Conservation (phyloP, 35 echinoderm and acorn worm genomes). For the Patiria miniata region DNA sequence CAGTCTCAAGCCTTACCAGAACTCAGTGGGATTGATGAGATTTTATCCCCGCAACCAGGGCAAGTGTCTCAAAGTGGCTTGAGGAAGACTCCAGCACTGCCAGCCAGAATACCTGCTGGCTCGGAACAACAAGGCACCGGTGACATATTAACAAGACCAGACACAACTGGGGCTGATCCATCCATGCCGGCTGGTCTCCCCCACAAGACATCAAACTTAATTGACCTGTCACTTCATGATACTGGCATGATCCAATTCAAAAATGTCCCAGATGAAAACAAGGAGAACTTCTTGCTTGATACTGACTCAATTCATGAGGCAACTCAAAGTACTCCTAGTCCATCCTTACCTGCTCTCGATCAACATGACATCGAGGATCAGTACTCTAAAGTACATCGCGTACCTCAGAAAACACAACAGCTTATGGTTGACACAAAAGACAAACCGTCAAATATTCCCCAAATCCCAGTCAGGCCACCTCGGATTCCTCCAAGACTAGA, state of each 20-base stretch:
- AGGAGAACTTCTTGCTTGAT: background rate
- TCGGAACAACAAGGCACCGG: no score
- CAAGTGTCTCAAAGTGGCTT: background rate
- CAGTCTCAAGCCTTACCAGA: background rate
- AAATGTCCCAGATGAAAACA: background rate
- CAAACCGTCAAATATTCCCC: background rate
- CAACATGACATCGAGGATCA: background rate
- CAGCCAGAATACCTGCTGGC: no score
- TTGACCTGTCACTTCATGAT: background rate
- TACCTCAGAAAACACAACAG: background rate
- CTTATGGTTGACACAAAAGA: background rate
- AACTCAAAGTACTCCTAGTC: background rate
- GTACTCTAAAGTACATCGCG: background rate
- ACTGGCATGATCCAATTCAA: background rate
- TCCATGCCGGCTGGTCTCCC: background rate
- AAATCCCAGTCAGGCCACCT: background rate
- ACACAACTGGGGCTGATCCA: background rate
- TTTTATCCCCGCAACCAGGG: background rate
- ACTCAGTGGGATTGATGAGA: background rate
- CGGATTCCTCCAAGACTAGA: background rate
- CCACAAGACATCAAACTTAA: background rate
- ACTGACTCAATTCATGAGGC: background rate
- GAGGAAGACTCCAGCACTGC: background rate
- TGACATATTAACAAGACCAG: no score
- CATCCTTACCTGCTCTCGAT: background rate